These are phyloP conservation scores for Sylvilagus floridanus DNA, from an alignment of 2,797 vertebrate genomes.

Conservation along the genomic window DNA sequence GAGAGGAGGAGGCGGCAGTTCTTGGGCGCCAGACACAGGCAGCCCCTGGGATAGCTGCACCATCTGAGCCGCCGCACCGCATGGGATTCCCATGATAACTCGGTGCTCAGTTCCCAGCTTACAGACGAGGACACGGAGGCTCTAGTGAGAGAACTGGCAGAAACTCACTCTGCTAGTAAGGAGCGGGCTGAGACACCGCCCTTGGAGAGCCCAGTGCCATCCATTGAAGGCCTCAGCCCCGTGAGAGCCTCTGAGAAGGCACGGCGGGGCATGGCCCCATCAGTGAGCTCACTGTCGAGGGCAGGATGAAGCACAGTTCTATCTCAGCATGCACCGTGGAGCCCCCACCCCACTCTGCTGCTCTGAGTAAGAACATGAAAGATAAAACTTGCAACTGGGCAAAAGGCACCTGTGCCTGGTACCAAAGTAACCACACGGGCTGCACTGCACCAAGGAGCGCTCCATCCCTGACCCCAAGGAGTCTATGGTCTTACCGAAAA, in stretches of 20 bases:
- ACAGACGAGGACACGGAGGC: constrained; percentile 23
- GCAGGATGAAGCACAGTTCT: neutral
- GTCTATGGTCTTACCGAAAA: neutral
- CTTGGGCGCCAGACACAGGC: neutral
- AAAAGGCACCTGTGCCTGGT: neutral
- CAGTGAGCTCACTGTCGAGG: neutral
- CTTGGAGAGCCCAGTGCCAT: too few species aligned
- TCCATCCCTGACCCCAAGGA: neutral
- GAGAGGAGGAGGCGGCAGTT: neutral
- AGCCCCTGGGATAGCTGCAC: neutral
- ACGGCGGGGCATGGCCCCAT: neutral
- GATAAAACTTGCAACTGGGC: neutral
- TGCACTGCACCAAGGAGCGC: neutral
- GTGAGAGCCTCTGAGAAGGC: neutral
- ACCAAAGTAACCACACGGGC: neutral
- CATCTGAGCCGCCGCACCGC: neutral
- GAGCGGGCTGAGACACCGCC: neutral
- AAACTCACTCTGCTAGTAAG: neutral
- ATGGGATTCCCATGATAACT: neutral
- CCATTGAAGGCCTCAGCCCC: too few species aligned
- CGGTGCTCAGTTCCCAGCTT: neutral
- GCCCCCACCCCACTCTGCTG: neutral
- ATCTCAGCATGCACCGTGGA: neutral
- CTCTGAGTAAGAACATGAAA: constrained; percentile 12
- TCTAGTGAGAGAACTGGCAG: neutral